Evolutionary conservation across 2,113 vertebrate genomes (phyloP).

Genomic region (Myotis lucifugus): DNA sequence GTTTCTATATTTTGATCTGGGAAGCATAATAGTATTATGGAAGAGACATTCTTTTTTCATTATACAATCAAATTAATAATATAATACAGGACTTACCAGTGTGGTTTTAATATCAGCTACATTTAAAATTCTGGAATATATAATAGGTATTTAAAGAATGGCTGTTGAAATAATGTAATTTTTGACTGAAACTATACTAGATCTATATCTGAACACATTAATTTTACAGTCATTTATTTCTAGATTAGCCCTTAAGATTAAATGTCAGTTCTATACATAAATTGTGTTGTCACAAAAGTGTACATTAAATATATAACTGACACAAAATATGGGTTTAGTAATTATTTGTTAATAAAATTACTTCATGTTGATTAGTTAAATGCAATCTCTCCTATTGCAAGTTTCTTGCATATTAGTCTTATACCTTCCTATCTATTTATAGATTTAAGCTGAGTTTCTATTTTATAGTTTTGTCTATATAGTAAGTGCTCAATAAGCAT

Average conservation of each 20-base stretch:
- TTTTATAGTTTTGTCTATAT: not conserved
- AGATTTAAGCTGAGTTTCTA: not conserved
- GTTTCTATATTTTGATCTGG: not conserved
- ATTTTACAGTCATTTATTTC: not conserved
- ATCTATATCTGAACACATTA: not conserved
- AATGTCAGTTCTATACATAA: not conserved
- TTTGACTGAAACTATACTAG: not conserved
- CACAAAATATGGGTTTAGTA: not conserved
- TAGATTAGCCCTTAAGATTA: not conserved
- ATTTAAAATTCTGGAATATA: not conserved
- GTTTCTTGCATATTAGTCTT: not conserved
- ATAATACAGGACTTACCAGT: accelerated
- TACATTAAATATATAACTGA: not conserved
- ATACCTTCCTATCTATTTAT: not conserved
- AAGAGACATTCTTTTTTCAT: not conserved
- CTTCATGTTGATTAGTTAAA: not conserved
- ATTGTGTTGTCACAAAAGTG: not conserved
- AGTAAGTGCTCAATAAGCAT: not conserved
- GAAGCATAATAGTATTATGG: not conserved
- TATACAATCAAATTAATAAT: not conserved
- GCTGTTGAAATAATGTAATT: not conserved
- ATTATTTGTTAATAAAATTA: not conserved
- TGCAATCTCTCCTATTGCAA: not conserved
- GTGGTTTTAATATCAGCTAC: not conserved
- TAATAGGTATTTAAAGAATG: not conserved